Base-by-base conservation (phyloP, 2,888 invertebrate species). In the Lysandra coridon region DNA sequence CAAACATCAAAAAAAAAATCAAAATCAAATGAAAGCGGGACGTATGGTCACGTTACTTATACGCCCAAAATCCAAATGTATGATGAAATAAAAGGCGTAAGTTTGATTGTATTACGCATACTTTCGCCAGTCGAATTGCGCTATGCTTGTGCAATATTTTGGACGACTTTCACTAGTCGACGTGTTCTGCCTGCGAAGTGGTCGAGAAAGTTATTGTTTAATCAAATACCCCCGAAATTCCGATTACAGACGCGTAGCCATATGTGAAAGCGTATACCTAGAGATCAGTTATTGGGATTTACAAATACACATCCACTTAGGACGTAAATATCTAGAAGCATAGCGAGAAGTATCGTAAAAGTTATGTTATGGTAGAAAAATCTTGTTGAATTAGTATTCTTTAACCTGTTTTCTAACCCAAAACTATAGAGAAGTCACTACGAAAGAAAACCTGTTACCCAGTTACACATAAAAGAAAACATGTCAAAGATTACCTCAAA, bases 111-210 rank as follows among this genome's bases (percentile, higher is more conserved):
- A 69, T 69, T 69, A 69, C 33, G 69, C 69, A 69, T 37, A 69
- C 69, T 69, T 69, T 69, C 33, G 69, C 69, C 57, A 53, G 49
- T 33, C 76, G 76, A 76, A 76, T 33, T 90, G 90, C 89, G 84
- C 87, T 83, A 88, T 88, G 88, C 91, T 93, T 94, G 94, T 93
- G 94, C 93, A 94, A 94, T 91, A 91, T 88, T 94, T 94, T 94
- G 89, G 93, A 89, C 90, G 90, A 93, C 94, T 94, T 94, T 94
- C 94, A 92, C 94, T 92, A 87, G 87, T 85, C 85, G 89, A 93
- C 93, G 93, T 90, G 90, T 87, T 86, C 84, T 86, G 94, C 90
- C 91, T 94, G 93, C 92, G 85, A 92, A 94, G 91, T 89, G 83
- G 89, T 93, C 93, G 90, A 69, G 69, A 69, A 69, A 69, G 69